Percentiles rank a stretch among this genome's conserved stretches.
Conservation (phyloP, 2,888 invertebrate genomes). For the Plusia festucae region DNA sequence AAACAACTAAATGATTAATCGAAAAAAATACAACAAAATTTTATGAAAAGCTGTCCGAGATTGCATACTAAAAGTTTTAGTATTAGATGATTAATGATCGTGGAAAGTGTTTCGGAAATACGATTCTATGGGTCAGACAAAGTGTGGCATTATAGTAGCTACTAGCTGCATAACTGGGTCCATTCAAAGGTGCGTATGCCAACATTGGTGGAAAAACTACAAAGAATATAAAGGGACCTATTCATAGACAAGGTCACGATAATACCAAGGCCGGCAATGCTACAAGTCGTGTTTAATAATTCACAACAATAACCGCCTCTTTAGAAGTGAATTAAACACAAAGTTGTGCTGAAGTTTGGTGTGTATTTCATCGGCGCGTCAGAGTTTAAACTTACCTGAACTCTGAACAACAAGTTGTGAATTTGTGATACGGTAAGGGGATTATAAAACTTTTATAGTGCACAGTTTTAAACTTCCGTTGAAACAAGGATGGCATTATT, state of each 20-base stretch:
- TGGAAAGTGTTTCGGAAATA: conserved; percentile 37
- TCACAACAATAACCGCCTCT: conserved; percentile 22
- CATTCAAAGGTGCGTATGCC: conserved; percentile 43
- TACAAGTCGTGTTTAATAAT: conserved; percentile 43
- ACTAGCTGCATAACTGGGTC: conserved; percentile 15
- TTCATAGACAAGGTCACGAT: conserved; percentile 59
- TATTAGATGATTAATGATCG: conserved; percentile 13
- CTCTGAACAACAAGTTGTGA: too few species aligned
- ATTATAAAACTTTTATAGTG: not conserved
- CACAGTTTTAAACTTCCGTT: not conserved
- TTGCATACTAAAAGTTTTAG: conserved; percentile 13
- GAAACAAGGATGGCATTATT: not conserved
- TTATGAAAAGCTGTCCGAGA: conserved; percentile 15
- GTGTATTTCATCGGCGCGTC: conserved; percentile 7
- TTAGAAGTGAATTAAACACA: conserved; percentile 22
- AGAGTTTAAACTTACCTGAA: conserved; percentile 13
- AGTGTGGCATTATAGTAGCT: conserved; percentile 33
- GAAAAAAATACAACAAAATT: conserved; percentile 5
- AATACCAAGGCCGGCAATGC: conserved; percentile 43
- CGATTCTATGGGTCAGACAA: conserved; percentile 27
- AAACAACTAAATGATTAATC: not conserved
- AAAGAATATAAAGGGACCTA: conserved; percentile 54
- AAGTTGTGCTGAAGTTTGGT: conserved; percentile 11
- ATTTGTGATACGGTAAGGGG: not conserved
- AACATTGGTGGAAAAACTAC: conserved; percentile 33